Conservation (phyloP, 2,888 invertebrate species). For the Habroteleia sp. region DNA sequence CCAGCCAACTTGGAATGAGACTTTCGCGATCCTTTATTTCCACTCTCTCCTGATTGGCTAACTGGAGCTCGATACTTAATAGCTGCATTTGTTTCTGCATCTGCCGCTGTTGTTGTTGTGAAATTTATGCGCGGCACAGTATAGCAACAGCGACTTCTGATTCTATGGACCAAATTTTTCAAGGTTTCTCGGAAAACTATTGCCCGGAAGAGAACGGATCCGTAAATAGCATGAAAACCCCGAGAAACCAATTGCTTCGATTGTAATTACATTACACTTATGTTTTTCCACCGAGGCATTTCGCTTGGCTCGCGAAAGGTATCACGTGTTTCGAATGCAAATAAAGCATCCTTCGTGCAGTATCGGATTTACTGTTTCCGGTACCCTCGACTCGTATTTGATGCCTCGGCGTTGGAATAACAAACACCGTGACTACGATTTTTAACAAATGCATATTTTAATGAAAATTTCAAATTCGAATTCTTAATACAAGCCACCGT, state of each 20-base stretch:
- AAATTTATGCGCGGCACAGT: constrained; percentile 11
- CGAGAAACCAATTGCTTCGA: constrained; percentile 21
- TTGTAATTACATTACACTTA: constrained; percentile 46
- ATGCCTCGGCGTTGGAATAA: constrained; percentile 31
- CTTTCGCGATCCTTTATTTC: constrained; percentile 38
- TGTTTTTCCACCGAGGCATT: constrained; percentile 1
- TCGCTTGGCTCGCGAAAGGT: constrained; percentile 40
- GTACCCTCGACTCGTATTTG: constrained; percentile 10
- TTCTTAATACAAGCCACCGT: constrained; percentile 32
- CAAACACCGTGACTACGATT: constrained; percentile 29
- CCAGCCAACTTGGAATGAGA: constrained; percentile 34
- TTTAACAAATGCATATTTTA: constrained; percentile 41
- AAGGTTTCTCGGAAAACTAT: constrained; percentile 6
- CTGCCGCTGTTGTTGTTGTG: constrained; percentile 19
- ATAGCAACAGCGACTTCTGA: background rate
- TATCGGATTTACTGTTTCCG: constrained; percentile 45
- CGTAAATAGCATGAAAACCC: background rate
- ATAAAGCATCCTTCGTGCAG: constrained; percentile 44
- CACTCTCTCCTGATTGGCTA: constrained; percentile 32
- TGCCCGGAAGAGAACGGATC: background rate
- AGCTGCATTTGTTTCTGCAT: constrained; percentile 28
- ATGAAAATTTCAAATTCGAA: constrained; percentile 23
- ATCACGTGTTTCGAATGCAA: constrained; percentile 50
- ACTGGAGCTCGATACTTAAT: constrained; percentile 14
- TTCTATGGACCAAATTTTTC: no score